These are phyloP conservation scores for Corythornis madagascariensis DNA, from an alignment of 2,113 vertebrate species.

Conservation along the genomic window DNA sequence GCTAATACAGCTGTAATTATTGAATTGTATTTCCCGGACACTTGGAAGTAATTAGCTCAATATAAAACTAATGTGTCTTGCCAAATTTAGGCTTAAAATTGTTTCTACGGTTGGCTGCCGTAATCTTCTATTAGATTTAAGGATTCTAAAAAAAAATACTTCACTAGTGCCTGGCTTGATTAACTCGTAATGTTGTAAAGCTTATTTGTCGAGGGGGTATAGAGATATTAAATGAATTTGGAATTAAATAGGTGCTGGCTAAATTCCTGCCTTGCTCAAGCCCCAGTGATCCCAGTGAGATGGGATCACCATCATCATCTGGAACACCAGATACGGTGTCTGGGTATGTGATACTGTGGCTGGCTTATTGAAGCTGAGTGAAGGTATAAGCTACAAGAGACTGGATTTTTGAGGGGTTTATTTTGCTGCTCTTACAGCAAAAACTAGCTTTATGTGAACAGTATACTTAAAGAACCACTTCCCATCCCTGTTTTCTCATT, in stretches of 20 bases:
- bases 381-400: background rate
- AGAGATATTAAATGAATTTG: conserved; percentile 49
- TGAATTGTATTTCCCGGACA: conserved; percentile 48
- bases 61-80: conserved; percentile 46
- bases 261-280: conserved; percentile 28
- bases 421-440: conserved; percentile 22
- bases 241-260: conserved; percentile 51
- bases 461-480: background rate
- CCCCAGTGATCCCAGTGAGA: conserved; percentile 19
- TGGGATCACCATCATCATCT: too few relatives aligned
- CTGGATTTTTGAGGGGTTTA: background rate
- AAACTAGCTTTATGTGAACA: background rate
- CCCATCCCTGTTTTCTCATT: background rate
- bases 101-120: conserved; percentile 33
- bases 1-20: conserved; percentile 46
- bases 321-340: background rate
- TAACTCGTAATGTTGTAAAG: conserved; percentile 12
- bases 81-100: conserved; percentile 56
- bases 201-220: conserved; percentile 39
- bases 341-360: background rate
- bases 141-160: background rate
- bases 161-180: conserved; percentile 31
- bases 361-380: conserved; percentile 25
- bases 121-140: conserved; percentile 54
- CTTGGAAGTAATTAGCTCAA: conserved; percentile 51